Evolutionary conservation across 2,113 vertebrate species (phyloP).

Genomic region (Aegotheles bennettii): DNA sequence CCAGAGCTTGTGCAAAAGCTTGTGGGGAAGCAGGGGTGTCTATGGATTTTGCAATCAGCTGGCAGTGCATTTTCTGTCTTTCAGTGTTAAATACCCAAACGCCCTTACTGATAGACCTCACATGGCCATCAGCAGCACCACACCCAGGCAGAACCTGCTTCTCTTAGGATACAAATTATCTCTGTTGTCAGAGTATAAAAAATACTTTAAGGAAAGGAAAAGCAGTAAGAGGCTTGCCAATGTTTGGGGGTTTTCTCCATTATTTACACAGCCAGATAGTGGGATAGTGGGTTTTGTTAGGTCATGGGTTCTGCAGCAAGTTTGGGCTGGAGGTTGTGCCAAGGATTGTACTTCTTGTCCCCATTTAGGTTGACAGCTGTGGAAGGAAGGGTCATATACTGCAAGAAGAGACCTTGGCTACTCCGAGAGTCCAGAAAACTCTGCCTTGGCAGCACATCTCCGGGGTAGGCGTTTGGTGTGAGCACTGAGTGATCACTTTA

Average conservation of each 20-base stretch:
- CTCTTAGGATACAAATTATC: neutral
- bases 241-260: fast-evolving
- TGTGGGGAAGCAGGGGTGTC: neutral
- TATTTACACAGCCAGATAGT: neutral
- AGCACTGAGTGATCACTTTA: neutral
- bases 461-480: neutral
- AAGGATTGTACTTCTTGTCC: neutral
- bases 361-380: neutral
- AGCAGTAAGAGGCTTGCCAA: neutral
- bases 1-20: neutral
- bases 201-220: neutral
- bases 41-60: neutral
- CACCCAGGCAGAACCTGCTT: neutral
- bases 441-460: neutral
- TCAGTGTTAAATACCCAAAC: neutral
- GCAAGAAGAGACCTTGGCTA: neutral
- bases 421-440: neutral
- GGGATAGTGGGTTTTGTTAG: neutral
- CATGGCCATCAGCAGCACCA: neutral
- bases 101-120: neutral
- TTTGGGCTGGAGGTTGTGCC: neutral
- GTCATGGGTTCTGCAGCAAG: neutral
- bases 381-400: neutral
- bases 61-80: neutral
- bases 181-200: neutral